These are phyloP conservation scores for Diarsia mendica DNA, from an alignment of 2,888 invertebrate genomes.

Conservation along the genomic window DNA sequence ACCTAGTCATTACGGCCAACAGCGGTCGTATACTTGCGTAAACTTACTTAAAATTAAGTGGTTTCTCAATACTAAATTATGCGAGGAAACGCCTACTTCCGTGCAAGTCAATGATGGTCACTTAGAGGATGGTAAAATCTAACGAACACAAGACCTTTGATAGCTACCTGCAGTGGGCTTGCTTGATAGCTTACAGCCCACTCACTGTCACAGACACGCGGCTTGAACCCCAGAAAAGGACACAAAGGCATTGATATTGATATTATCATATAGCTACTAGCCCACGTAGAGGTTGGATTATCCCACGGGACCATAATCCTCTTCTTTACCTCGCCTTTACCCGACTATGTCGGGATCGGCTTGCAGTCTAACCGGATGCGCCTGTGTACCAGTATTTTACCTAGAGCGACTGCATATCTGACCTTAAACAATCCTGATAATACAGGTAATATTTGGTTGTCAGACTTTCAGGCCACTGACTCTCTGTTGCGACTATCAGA, in stretches of 20 bases:
- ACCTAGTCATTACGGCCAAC: background rate
- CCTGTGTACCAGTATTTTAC: too few species aligned
- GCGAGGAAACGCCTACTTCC: slow-evolving; percentile 17
- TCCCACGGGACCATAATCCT: background rate
- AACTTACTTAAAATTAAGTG: background rate
- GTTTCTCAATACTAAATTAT: slow-evolving; percentile 16
- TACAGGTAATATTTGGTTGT: too few species aligned
- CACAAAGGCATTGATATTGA: background rate
- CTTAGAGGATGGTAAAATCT: background rate
- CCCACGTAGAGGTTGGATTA: background rate
- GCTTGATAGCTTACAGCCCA: background rate
- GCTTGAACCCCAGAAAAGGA: background rate
- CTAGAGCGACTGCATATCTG: too few species aligned
- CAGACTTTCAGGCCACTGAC: too few species aligned
- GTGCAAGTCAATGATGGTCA: background rate
- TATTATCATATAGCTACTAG: background rate
- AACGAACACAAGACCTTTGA: background rate
- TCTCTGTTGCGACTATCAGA: too few species aligned
- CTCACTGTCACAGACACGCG: too few species aligned
- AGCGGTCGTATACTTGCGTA: slow-evolving; percentile 1
- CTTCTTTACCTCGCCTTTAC: too few species aligned
- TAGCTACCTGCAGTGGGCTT: background rate
- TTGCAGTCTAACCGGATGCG: too few species aligned
- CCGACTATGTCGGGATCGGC: too few species aligned
- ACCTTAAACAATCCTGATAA: too few species aligned